Base-by-base conservation (phyloP, 2,888 invertebrate species). In the Hypselothyrea guttata region DNA sequence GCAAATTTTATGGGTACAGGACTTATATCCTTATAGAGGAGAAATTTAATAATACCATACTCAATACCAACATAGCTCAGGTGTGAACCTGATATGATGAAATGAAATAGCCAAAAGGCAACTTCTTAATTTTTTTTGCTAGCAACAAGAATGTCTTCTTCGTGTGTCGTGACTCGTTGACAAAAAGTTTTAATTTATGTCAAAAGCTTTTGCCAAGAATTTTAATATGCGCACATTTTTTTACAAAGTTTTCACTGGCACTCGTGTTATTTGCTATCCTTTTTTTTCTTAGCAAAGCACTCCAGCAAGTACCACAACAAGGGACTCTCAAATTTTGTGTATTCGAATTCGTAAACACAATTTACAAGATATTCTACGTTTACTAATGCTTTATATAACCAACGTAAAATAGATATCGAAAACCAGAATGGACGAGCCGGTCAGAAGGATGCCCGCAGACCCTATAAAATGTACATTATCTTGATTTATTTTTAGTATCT, bases 111-210 rank as follows among this genome's bases (percentile, higher is more conserved):
- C 22, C 22, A 4, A 22, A 22, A n/a, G n/a, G n/a, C 22, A 22
- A 22, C 5, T 22, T 22, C 5, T 22, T 22, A 22, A 2, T 5
- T 22, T 22, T 22, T 22, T 22, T 22, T 22, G 5, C 22, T 4
- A 5, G 22, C 22, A 22, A 2, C 5, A 22, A 22, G 22, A 22
- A 8, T 5, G 3, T 30, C 30, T 7, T 7, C 3, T 7, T 30
- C 30, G n/a, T 12, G 35, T 7, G 22, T 22, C 22, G 28, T 28
- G 34, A 13, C 35, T 44, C 69, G 67, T 74, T 73, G 67, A 75
- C 64, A 81, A 86, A 71, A 89, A 89, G 82, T 89, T 88, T 89
- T 89, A 89, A 89, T 88, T 88, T 89, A 89, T 89, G 88, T 87
- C 84, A 86, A 86, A 84, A 88, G 89, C 89, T 88, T 86, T 86